Conservation (phyloP, 2,797 vertebrate genomes). For the Mallotus villosus region DNA sequence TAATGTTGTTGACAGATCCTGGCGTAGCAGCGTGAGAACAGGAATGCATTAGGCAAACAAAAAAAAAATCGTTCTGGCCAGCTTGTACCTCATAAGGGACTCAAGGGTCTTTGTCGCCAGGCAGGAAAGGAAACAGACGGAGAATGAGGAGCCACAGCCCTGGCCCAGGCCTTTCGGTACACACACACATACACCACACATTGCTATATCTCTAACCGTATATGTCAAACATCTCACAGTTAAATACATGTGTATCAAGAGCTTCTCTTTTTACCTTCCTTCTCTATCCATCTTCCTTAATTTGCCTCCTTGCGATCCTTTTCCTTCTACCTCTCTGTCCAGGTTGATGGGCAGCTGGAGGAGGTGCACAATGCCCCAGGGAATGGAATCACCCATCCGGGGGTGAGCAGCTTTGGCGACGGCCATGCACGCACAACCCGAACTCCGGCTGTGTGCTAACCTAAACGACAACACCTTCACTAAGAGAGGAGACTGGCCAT, state of each 20-base stretch:
- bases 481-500: slow-evolving; percentile 90
- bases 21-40: slow-evolving; percentile 79
- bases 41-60: slow-evolving; percentile 82
- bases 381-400: slow-evolving; percentile 95
- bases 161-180: slow-evolving; percentile 72
- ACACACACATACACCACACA: not conserved
- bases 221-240: too few species aligned
- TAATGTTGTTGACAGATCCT: slow-evolving; percentile 71
- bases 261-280: not conserved
- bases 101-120: slow-evolving; percentile 85
- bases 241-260: too few species aligned
- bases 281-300: not conserved
- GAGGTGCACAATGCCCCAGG: slow-evolving; percentile 98
- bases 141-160: slow-evolving; percentile 84
- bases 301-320: not conserved
- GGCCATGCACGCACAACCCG: slow-evolving; percentile 86
- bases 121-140: slow-evolving; percentile 85
- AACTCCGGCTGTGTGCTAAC: slow-evolving; percentile 91
- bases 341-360: slow-evolving; percentile 94
- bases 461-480: slow-evolving; percentile 99
- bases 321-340: slow-evolving; percentile 22
- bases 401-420: slow-evolving; percentile 88
- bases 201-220: too few species aligned
- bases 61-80: too few species aligned
- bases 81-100: slow-evolving; percentile 77